Evolutionary conservation across 2,888 invertebrate genomes (phyloP), one percentile per base, ranked within the genome.

Genomic region (Argyresthia goedartella): DNA sequence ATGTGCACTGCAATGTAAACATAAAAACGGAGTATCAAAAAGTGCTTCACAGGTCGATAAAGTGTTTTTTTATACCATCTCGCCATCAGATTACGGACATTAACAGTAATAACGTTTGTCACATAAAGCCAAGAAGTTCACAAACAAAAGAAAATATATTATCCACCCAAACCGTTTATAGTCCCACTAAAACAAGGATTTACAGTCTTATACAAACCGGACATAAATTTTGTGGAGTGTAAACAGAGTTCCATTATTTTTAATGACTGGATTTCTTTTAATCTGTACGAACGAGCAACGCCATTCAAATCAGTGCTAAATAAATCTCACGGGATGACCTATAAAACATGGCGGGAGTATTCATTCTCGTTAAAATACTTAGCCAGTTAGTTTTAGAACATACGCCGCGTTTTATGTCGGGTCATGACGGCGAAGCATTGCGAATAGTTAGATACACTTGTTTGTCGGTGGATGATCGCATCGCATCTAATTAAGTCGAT

Each of bases 281-380:
- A 76, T 76, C 73, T 69, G 63, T 55, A 57, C 63, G 60, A 65
- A 74, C 72, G 73, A 79, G 66, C 76, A 77, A 76, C 76, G 69
- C 62, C 69, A 72, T 71, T 72, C 71, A 76, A 76, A 77, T 76
- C 72, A 75, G 70, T 68, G 70, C 69, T 69, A 71, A 76, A 80
- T 79, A 76, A 80, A 79, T 81, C 75, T 77, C 66, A 59, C 62
- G 69, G 73, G 77, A 81, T 79, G 73, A 76, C 77, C 81, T 80
- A 78, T 81, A 81, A 82, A 80, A 74, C 67, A 69, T 71, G 71
- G 64, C 66, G 67, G 53, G 64, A 70, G 74, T 76, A 77, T 81
- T 25, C 25, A 25, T 25, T 81, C 76, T 76, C 76, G 77, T 82
- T 79, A 79, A 80, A 82, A 74, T 74, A 74, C 71, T 76, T 74